Base-by-base conservation (phyloP, 1,140 invertebrate species). In the Pygmarrhopalites habei region DNA sequence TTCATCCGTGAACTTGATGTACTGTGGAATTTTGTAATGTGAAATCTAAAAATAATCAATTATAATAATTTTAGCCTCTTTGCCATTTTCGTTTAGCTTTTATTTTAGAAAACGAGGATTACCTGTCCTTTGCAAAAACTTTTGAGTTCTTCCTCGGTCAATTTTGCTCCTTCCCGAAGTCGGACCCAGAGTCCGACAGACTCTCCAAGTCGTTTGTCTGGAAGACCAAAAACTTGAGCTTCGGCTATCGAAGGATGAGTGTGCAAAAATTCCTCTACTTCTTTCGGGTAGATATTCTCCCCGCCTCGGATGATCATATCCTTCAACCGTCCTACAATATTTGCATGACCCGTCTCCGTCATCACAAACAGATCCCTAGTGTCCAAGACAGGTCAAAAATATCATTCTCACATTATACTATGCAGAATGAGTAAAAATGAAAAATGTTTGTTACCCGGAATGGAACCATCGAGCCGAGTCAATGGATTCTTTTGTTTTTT, bases 401-500 rank as follows among this genome's bases (percentile, higher is more conserved):
- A n/a, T n/a, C n/a, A n/a, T n/a, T n/a, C n/a, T n/a, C n/a, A n/a
- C n/a, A n/a, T n/a, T n/a, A n/a, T n/a, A n/a, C n/a, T n/a, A n/a
- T n/a, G n/a, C n/a, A n/a, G n/a, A n/a, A n/a, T n/a, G n/a, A n/a
- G n/a, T n/a, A n/a, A n/a, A n/a, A n/a, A n/a, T n/a, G n/a, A n/a
- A n/a, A n/a, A 94, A 75, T 94, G 83, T n/a, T n/a, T n/a, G n/a
- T n/a, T 80, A 91, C 89, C 92, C 95, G n/a, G 92, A 95, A 71
- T 83, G 83, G 12, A 95, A 79, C 95, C 95, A 98, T 17, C 83
- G 78, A 46, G 89, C 88, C 5, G 77, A 60, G 10, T 77, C 79
- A 2, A 95, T 78, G 0, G 81, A 82, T 64, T 82, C 78, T n/a
- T 72, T 72, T 1, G 82, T 85, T 72, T 81, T 82, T 2, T 77